These are phyloP conservation scores for Agrypnus murinus DNA, from an alignment of 2,888 invertebrate species.

Conservation along the genomic window DNA sequence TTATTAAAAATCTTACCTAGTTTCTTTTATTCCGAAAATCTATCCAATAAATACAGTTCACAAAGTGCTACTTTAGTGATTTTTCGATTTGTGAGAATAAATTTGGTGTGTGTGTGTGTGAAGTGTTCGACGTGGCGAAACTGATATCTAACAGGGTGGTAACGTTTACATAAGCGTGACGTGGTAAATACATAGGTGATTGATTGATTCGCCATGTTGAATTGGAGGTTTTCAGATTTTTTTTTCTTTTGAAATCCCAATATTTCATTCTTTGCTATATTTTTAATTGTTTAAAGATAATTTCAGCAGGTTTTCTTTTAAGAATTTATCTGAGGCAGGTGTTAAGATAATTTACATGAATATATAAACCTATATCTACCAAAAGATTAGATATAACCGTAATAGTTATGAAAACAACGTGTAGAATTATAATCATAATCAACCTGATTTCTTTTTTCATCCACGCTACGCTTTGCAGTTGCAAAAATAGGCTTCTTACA, in stretches of 20 bases:
- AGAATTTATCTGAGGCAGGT: slow-evolving; percentile 44
- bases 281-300: neutral
- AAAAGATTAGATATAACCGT: slow-evolving; percentile 49
- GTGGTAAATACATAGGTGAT: slow-evolving; percentile 41
- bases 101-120: slow-evolving; percentile 9
- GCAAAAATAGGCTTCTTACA: too few relatives aligned
- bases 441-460: neutral
- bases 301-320: slow-evolving; percentile 19
- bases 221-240: slow-evolving; percentile 22
- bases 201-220: slow-evolving; percentile 50
- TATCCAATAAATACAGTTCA: neutral
- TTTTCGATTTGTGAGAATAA: slow-evolving; percentile 3
- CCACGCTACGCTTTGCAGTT: too few relatives aligned
- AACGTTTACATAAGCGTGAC: slow-evolving; percentile 48
- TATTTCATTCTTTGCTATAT: too few relatives aligned
- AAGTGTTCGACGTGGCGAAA: slow-evolving; percentile 46
- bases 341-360: slow-evolving; percentile 50
- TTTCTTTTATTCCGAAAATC: neutral
- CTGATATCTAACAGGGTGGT: slow-evolving; percentile 40
- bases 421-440: neutral
- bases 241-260: too few relatives aligned
- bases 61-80: neutral
- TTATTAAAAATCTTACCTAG: slow-evolving; percentile 12
- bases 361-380: slow-evolving; percentile 44
- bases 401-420: slow-evolving; percentile 29